Evolutionary conservation across 2,113 vertebrate genomes (phyloP).

Genomic region (Bujurquina vittata): DNA sequence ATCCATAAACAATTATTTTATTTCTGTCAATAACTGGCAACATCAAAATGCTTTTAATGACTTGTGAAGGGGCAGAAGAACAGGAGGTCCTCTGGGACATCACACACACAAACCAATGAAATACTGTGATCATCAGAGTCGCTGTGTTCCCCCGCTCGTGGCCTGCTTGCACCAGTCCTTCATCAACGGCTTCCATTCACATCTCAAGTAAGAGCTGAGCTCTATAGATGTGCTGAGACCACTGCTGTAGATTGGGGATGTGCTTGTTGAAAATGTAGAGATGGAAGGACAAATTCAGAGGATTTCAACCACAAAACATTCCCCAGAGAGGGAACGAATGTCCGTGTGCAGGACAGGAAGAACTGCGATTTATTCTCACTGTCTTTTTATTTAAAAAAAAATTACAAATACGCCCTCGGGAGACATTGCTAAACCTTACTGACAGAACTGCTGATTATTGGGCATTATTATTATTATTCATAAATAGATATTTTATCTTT

Average conservation of each 20-base stretch:
- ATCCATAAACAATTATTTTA: not conserved
- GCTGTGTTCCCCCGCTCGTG: not conserved
- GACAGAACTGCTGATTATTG: not conserved
- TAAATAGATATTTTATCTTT: not conserved
- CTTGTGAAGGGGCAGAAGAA: not conserved
- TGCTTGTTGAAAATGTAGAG: not conserved
- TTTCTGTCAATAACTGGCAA: not conserved
- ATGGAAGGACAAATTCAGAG: not conserved
- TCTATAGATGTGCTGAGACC: not conserved
- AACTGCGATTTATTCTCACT: conserved; percentile 7
- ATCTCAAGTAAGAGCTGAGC: conserved; percentile 4
- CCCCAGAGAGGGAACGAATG: not conserved
- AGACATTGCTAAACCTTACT: not conserved
- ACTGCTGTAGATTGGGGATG: not conserved
- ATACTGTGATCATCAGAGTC: conserved; percentile 11
- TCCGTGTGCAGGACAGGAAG: not conserved
- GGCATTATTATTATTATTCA: not conserved
- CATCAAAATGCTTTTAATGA: conserved; percentile 14
- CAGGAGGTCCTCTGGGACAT: conserved; percentile 19
- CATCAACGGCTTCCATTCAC: not conserved
- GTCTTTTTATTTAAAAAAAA: conserved; percentile 12
- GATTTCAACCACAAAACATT: not conserved
- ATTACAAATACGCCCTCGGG: not conserved
- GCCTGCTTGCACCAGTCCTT: not conserved
- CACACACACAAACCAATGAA: conserved; percentile 18